phyloP scores from a whole-genome alignment of 2,113 vertebrate species.

The Cnemophilus loriae region DNA sequence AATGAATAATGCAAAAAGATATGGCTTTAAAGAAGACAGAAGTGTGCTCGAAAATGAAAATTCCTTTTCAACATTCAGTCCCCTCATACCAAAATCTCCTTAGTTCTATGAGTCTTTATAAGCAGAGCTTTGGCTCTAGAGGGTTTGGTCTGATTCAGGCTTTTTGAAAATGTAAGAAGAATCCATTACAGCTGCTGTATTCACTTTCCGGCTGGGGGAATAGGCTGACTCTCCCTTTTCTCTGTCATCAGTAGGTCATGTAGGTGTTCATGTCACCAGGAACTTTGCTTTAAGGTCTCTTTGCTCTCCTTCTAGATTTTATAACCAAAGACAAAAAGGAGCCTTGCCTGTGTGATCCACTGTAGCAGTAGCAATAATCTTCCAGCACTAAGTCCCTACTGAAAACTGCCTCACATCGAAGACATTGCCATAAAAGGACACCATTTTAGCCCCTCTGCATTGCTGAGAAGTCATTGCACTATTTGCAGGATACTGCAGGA shows the following conservation, averaged over 20 bases:
- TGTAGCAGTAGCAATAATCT: background rate
- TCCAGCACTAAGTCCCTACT: background rate
- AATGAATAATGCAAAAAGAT: background rate
- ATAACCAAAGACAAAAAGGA: background rate
- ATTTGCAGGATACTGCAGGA: slow-evolving; percentile 12
- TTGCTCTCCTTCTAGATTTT: background rate
- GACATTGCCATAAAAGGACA: slow-evolving; percentile 23
- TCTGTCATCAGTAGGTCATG: background rate
- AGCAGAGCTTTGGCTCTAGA: background rate
- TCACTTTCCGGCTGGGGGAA: background rate
- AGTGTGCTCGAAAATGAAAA: background rate
- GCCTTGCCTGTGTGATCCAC: background rate
- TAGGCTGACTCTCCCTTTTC: background rate
- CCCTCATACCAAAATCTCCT: background rate
- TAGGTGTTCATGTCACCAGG: background rate
- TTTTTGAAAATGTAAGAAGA: background rate
- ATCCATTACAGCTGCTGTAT: background rate
- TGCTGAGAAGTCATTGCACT: slow-evolving; percentile 7
- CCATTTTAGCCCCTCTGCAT: background rate
- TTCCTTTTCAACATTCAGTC: background rate
- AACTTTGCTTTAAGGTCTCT: background rate
- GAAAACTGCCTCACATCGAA: background rate
- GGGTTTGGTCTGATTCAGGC: background rate
- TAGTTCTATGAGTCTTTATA: background rate
- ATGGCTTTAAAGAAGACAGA: background rate